Percentiles rank a stretch among this genome's conserved stretches.
Conservation (phyloP, 2,797 vertebrate genomes). For the Sebastolobus alascanus region DNA sequence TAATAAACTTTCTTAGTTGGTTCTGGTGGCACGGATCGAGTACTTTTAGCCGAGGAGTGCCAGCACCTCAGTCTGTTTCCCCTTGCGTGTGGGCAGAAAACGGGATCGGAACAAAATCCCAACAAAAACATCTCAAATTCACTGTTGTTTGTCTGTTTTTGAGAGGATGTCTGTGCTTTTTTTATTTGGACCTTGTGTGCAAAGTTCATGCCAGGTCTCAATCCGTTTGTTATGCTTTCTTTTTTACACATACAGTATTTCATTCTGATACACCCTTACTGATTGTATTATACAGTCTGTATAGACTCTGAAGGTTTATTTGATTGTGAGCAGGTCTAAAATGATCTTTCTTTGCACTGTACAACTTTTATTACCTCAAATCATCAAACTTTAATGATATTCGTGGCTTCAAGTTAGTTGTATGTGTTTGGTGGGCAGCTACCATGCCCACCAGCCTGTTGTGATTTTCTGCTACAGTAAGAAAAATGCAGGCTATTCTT, state of each 20-base stretch:
- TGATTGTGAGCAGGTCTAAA: background rate
- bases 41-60: slow-evolving; percentile 44
- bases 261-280: background rate
- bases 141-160: slow-evolving; percentile 80
- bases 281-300: background rate
- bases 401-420: slow-evolving; percentile 15
- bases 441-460: slow-evolving; percentile 42
- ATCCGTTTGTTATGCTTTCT: slow-evolving; percentile 51
- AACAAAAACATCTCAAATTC: slow-evolving; percentile 80
- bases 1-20: slow-evolving; percentile 39
- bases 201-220: slow-evolving; percentile 67
- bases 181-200: slow-evolving; percentile 71
- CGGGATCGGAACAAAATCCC: slow-evolving; percentile 70
- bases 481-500: slow-evolving; percentile 37
- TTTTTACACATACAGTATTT: slow-evolving; percentile 47
- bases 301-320: background rate
- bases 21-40: slow-evolving; percentile 44
- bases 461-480: slow-evolving; percentile 62
- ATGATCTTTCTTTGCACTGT: background rate
- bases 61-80: slow-evolving; percentile 75
- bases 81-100: slow-evolving; percentile 77
- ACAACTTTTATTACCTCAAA: background rate
- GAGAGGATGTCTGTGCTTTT: slow-evolving; percentile 70
- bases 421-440: slow-evolving; percentile 54
- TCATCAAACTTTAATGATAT: slow-evolving; percentile 29